Percentiles rank a stretch among this genome's conserved stretches.
Evolutionary conservation across 2,113 vertebrate species (phyloP).

Genomic region (Lathamus discolor): DNA sequence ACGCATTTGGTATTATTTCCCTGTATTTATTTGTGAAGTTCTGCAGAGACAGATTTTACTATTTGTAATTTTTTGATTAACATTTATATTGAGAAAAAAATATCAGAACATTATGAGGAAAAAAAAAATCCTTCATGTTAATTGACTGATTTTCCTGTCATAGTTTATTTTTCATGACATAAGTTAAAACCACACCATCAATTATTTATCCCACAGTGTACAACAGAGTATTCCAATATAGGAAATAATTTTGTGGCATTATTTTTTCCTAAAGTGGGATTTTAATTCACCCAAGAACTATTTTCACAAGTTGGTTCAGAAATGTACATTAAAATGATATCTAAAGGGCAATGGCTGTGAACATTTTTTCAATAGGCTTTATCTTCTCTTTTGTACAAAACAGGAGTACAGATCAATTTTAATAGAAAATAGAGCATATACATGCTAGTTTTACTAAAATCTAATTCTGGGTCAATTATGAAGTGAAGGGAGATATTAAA

Average conservation of each 20-base stretch:
- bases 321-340: background rate
- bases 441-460: background rate
- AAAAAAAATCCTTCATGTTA: background rate
- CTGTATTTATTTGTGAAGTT: background rate
- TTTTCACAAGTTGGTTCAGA: background rate
- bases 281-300: background rate
- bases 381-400: background rate
- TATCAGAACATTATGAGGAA: background rate
- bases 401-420: background rate
- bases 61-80: background rate
- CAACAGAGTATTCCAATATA: background rate
- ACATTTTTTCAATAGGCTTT: background rate
- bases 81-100: background rate
- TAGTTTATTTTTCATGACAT: background rate
- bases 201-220: background rate
- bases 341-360: background rate
- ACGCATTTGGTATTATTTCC: background rate
- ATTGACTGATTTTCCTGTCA: background rate
- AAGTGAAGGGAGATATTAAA: background rate
- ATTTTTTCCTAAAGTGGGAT: background rate
- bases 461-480: background rate
- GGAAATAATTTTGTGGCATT: rapidly evolving
- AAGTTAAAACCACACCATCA: background rate
- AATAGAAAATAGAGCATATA: background rate
- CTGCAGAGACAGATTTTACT: background rate